Evolutionary conservation across 2,888 invertebrate genomes (phyloP).

Genomic region (Tridacna gigas): DNA sequence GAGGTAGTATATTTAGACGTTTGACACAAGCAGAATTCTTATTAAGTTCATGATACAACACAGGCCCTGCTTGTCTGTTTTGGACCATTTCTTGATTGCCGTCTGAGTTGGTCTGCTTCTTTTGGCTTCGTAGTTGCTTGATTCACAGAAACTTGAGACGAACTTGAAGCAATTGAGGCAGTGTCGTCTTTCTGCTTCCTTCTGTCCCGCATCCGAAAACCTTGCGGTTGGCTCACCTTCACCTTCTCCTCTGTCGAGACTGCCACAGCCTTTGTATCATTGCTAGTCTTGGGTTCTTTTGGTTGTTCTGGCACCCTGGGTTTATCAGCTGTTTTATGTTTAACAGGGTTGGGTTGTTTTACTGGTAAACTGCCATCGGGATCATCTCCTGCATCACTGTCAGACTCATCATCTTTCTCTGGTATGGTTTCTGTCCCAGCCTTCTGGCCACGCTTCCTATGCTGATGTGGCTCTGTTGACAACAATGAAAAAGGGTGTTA

Average conservation of each 20-base stretch:
- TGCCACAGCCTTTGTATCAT: too few relatives aligned
- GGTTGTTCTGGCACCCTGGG: background rate
- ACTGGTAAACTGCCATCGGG: background rate
- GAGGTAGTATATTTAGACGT: too few relatives aligned
- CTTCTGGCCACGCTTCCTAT: slow-evolving; percentile 1
- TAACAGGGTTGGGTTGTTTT: background rate
- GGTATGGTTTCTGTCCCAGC: background rate
- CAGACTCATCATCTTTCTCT: slow-evolving; percentile 6
- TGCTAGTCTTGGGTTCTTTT: background rate
- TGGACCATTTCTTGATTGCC: background rate
- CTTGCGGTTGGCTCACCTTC: background rate
- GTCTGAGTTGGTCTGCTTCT: background rate
- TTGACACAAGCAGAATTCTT: too few relatives aligned
- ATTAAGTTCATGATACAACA: slow-evolving; percentile 29
- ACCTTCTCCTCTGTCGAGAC: background rate
- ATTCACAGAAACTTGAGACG: slow-evolving; percentile 9
- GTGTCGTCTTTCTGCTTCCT: slow-evolving; percentile 4
- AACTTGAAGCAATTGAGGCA: background rate
- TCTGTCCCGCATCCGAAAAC: slow-evolving; percentile 1
- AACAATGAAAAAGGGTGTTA: too few relatives aligned
- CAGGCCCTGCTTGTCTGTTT: slow-evolving; percentile 45
- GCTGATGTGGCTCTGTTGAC: too few relatives aligned
- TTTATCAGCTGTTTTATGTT: background rate
- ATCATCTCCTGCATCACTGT: background rate
- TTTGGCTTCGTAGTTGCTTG: slow-evolving; percentile 8